Evolutionary conservation across 2,888 invertebrate species (phyloP), one percentile per base, ranked within the genome.

Genomic region (Theristus sp.): DNA sequence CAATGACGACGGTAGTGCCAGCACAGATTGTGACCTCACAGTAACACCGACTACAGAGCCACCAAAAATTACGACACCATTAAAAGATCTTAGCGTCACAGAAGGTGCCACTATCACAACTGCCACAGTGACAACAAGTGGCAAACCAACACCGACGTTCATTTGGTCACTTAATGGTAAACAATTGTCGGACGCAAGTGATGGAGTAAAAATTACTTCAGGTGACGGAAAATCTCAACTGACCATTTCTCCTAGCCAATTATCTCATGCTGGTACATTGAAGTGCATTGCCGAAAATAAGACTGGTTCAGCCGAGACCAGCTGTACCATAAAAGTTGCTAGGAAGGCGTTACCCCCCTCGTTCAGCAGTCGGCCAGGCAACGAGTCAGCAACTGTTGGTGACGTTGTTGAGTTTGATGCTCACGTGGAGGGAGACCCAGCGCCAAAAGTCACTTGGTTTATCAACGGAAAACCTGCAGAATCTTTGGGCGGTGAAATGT

Each of bases 1-100:
- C 31, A 80, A 79, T 69, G 72, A 73, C 53, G 76, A 75, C 26
- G 79, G 79, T 47, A 74, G 75, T 62, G 76, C 73, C 53, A 71
- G 84, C 68, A 85, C 84, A 67, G 83, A 82, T 64, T 87, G 88
- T 38, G 17, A 38, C 6, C 10, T 38, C 38, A 38, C 10, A 6
- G 17, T 38, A 6, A 38, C 6, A 17, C 38, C 38, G 17, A 38
- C 10, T 17, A 38, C 38, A 6, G 38, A 38, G 17, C 10, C 38
- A 38, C 38, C 55, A 3, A 27, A 26, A 55, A 55, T 55, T 17
- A 55, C 55, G 25, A 25, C 13, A 27, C 10, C 26, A 6, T 55
- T 55, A 27, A 28, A 17, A 10, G 55, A 20, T 20, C 2, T 55
- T 20, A 27, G 13, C 2, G 29, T 22, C 29, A 28, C 6, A 25